Evolutionary conservation across 2,888 invertebrate species (phyloP).

Genomic region (Lithophane ornitopus): DNA sequence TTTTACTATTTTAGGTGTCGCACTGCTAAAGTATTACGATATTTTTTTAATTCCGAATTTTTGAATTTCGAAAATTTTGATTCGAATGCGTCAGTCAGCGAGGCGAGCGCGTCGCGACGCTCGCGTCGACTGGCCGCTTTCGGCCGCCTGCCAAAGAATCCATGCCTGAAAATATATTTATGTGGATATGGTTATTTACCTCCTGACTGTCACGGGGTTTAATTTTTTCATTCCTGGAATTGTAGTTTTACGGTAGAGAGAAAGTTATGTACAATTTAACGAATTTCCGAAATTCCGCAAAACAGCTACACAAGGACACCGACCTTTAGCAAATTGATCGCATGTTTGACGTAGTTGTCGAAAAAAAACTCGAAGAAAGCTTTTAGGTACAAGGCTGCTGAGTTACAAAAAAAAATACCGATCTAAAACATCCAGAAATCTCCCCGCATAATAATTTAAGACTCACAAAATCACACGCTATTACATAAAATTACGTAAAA

Average conservation of each 20-base stretch:
- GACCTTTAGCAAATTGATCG: slow-evolving; percentile 41
- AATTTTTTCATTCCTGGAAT: slow-evolving; percentile 57
- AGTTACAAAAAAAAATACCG: slow-evolving; percentile 12
- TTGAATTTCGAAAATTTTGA: slow-evolving; percentile 74
- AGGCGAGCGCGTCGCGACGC: slow-evolving; percentile 82
- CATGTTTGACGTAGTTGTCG: slow-evolving; percentile 24
- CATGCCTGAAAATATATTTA: slow-evolving; percentile 87
- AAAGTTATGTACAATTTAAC: slow-evolving; percentile 1
- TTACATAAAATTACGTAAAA: slow-evolving; percentile 34
- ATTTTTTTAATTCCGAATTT: slow-evolving; percentile 59
- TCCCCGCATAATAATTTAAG: neutral
- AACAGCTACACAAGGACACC: slow-evolving; percentile 22
- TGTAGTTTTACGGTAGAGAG: neutral
- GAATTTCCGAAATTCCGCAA: slow-evolving; percentile 20
- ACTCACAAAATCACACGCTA: slow-evolving; percentile 5
- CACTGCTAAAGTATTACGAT: slow-evolving; percentile 59
- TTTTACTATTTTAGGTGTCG: slow-evolving; percentile 39
- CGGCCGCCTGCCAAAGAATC: slow-evolving; percentile 88
- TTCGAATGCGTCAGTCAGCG: slow-evolving; percentile 77
- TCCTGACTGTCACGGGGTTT: slow-evolving; percentile 65
- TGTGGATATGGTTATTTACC: slow-evolving; percentile 84
- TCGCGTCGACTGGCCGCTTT: slow-evolving; percentile 85
- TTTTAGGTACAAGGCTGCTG: neutral
- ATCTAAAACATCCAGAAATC: neutral
- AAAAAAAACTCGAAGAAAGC: neutral